Evolutionary conservation across 1,140 invertebrate species (phyloP).

Genomic region (Brachionus angularis): DNA sequence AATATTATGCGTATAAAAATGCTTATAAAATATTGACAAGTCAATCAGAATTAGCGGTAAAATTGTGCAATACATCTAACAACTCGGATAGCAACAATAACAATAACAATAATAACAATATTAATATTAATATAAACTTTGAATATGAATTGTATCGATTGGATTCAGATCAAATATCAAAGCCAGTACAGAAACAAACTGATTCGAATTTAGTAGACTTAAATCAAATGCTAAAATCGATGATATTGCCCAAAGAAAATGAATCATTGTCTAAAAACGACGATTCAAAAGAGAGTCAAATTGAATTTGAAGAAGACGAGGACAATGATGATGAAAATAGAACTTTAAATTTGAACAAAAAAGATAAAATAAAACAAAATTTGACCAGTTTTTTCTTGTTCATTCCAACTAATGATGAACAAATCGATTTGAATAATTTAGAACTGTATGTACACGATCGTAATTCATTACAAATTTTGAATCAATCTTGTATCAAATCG

Average conservation of each 20-base stretch:
- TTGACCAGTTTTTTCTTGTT: neutral
- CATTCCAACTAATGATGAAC: neutral
- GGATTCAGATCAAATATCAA: neutral
- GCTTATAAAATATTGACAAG: constrained; percentile 8
- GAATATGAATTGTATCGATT: constrained; percentile 25
- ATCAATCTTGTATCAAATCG: constrained; percentile 23
- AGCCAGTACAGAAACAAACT: neutral
- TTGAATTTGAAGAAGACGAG: constrained; percentile 7
- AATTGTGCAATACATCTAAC: constrained; percentile 3
- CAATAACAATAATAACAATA: no score
- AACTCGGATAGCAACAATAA: no score
- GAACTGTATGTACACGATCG: constrained; percentile 10
- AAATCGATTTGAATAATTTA: neutral
- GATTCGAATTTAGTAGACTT: neutral
- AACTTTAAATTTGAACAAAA: neutral
- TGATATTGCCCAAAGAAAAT: constrained; percentile 25
- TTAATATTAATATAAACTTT: constrained; percentile 12
- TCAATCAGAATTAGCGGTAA: constrained; percentile 6
- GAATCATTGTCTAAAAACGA: neutral
- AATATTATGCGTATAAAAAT: constrained; percentile 1
- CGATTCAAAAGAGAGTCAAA: constrained; percentile 34
- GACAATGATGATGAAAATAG: constrained; percentile 3
- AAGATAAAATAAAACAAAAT: constrained; percentile 7
- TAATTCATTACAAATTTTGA: constrained; percentile 40
- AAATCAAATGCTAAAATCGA: constrained; percentile 9